Conservation (phyloP, 2,888 invertebrate species). For the Andrena camellia region DNA sequence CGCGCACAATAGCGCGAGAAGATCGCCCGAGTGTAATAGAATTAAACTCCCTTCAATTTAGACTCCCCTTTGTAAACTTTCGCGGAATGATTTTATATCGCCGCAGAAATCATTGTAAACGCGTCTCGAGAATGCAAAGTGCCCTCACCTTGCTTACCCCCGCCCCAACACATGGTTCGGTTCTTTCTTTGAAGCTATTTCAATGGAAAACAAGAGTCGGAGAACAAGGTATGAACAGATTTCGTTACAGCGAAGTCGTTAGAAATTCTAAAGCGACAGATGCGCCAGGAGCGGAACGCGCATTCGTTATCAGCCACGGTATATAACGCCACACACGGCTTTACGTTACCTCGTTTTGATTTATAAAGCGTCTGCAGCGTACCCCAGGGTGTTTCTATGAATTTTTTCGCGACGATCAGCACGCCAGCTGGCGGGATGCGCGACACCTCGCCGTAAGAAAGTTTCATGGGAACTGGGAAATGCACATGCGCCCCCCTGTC, state of each 20-base stretch:
- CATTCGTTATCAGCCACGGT: background rate
- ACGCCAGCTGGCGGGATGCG: conserved; percentile 10
- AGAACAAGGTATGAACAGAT: background rate
- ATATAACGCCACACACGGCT: background rate
- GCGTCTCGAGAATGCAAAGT: conserved; percentile 17
- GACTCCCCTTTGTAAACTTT: conserved; percentile 40
- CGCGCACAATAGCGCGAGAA: conserved; percentile 38
- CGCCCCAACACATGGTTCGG: background rate
- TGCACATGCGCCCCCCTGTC: conserved; percentile 20
- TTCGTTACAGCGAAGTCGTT: no score
- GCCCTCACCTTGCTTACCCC: no score
- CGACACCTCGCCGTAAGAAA: background rate
- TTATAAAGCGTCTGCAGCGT: background rate
- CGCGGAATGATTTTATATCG: conserved; percentile 46
- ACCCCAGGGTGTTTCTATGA: background rate
- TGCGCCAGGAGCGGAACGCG: background rate
- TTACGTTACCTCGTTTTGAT: background rate
- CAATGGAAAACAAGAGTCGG: conserved; percentile 11
- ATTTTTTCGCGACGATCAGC: background rate
- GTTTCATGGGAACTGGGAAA: conserved; percentile 35
- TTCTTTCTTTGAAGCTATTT: background rate
- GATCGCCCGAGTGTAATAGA: conserved; percentile 35
- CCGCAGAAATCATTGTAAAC: conserved; percentile 53
- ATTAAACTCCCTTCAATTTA: conserved; percentile 54
- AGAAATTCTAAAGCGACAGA: background rate